phyloP scores from a whole-genome alignment of 2,888 invertebrate genomes.

The Ceriagrion tenellum region DNA sequence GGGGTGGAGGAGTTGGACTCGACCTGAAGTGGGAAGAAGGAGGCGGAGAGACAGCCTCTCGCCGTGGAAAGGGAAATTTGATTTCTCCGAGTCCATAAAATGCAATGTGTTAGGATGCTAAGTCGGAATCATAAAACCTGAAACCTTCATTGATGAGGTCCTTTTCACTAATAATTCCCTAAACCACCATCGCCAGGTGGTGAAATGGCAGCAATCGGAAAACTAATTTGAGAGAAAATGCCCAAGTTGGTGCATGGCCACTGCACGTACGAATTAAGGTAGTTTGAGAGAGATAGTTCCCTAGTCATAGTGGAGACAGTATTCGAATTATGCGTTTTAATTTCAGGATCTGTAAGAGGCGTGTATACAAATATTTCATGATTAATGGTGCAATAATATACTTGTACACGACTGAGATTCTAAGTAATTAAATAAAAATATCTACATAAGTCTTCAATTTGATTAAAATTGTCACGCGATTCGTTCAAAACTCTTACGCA shows the following conservation, averaged over 20 bases:
- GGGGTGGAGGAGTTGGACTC: neutral
- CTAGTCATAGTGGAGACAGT: too few species aligned
- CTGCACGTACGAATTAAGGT: neutral
- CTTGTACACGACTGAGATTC: too few species aligned
- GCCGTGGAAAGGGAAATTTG: neutral
- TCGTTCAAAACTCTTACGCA: too few species aligned
- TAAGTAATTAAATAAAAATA: too few species aligned
- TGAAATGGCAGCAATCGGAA: neutral
- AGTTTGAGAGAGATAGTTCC: too few species aligned
- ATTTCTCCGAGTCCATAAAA: neutral
- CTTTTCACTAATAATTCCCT: neutral
- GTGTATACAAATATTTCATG: too few species aligned
- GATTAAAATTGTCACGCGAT: too few species aligned
- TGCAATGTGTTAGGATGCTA: neutral
- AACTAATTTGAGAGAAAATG: neutral
- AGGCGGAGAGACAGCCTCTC: neutral
- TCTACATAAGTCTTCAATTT: too few species aligned
- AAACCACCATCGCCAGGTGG: neutral
- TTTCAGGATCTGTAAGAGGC: too few species aligned
- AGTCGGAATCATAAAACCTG: neutral
- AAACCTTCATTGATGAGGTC: neutral
- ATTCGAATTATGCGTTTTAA: too few species aligned
- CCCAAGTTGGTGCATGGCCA: neutral
- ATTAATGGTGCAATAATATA: too few species aligned
- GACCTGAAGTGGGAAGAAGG: neutral